Percentiles rank a stretch among this genome's conserved stretches.
phyloP scores from a whole-genome alignment of 2,888 invertebrate species.

The Leptinotarsa peninsularis region DNA sequence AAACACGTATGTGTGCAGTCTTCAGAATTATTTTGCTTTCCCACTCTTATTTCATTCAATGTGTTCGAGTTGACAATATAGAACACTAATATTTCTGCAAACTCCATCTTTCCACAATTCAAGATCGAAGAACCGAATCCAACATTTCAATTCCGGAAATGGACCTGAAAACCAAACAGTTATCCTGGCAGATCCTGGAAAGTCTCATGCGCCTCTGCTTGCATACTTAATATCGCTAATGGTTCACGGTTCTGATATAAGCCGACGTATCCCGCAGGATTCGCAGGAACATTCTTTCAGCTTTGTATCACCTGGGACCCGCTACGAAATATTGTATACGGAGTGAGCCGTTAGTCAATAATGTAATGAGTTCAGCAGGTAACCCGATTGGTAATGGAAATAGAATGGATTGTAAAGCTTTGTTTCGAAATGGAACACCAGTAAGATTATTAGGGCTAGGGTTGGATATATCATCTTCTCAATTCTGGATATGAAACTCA shows the following conservation, averaged over 20 bases:
- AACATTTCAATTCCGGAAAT: conserved; percentile 7
- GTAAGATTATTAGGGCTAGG: neutral
- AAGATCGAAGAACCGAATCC: neutral
- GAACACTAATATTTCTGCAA: too few relatives aligned
- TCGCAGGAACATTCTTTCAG: conserved; percentile 21
- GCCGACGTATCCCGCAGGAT: conserved; percentile 28
- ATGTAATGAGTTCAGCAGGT: neutral
- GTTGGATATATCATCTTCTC: too few relatives aligned
- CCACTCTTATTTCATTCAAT: too few relatives aligned
- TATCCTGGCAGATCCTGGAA: neutral
- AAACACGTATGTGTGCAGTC: too few relatives aligned
- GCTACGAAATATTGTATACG: conserved; percentile 1
- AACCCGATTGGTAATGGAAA: neutral
- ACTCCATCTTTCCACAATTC: too few relatives aligned
- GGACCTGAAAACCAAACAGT: neutral
- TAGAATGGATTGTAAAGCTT: neutral
- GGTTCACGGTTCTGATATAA: conserved; percentile 21
- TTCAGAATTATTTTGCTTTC: too few relatives aligned
- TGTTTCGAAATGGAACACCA: neutral
- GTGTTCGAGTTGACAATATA: too few relatives aligned
- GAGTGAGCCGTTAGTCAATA: conserved; percentile 2
- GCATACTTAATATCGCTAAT: conserved; percentile 23
- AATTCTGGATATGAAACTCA: neutral
- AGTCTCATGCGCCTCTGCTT: conserved; percentile 1
- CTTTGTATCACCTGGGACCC: conserved; percentile 8